Percentiles rank a stretch among this genome's conserved stretches.
These are phyloP conservation scores for Eupsittula cactorum DNA, from an alignment of 2,113 vertebrate genomes.

Conservation along the genomic window DNA sequence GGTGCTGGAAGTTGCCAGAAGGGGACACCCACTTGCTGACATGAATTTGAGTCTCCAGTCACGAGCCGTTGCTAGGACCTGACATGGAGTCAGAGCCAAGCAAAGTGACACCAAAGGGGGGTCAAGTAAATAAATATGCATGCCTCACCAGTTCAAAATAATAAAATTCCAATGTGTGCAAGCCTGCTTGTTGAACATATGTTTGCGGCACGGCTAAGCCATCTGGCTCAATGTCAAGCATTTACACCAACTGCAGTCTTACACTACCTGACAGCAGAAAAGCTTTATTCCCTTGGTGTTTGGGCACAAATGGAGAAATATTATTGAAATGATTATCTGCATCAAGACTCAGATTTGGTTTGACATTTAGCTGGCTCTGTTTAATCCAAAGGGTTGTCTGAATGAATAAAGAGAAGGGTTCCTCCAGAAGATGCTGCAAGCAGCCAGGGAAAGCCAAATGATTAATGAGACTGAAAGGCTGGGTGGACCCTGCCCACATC, in stretches of 20 bases:
- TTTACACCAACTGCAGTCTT: slow-evolving; percentile 99
- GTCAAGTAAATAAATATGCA: slow-evolving; percentile 97
- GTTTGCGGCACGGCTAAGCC: slow-evolving; percentile 98
- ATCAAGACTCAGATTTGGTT: slow-evolving; percentile 99
- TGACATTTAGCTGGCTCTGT: slow-evolving; percentile 99
- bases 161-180: slow-evolving; percentile 95
- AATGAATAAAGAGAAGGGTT: slow-evolving; percentile 97
- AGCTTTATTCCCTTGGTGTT: slow-evolving; percentile 98
- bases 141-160: slow-evolving; percentile 94
- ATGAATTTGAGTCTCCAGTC: too few relatives aligned
- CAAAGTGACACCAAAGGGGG: slow-evolving; percentile 78
- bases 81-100: too few relatives aligned
- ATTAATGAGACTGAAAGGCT: slow-evolving; percentile 99
- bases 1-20: too few relatives aligned
- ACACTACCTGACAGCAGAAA: slow-evolving; percentile 99
- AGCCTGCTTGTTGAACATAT: slow-evolving; percentile 99
- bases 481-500: slow-evolving; percentile 96
- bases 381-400: slow-evolving; percentile 99
- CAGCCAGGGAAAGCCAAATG: slow-evolving; percentile 86
- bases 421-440: slow-evolving; percentile 92
- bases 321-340: slow-evolving; percentile 99
- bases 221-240: slow-evolving; percentile 99
- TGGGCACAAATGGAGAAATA: slow-evolving; percentile 99
- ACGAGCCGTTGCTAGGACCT: too few relatives aligned
- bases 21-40: too few relatives aligned